Evolutionary conservation across 1,140 invertebrate genomes (phyloP).

Genomic region (Penaeus japonicus): DNA sequence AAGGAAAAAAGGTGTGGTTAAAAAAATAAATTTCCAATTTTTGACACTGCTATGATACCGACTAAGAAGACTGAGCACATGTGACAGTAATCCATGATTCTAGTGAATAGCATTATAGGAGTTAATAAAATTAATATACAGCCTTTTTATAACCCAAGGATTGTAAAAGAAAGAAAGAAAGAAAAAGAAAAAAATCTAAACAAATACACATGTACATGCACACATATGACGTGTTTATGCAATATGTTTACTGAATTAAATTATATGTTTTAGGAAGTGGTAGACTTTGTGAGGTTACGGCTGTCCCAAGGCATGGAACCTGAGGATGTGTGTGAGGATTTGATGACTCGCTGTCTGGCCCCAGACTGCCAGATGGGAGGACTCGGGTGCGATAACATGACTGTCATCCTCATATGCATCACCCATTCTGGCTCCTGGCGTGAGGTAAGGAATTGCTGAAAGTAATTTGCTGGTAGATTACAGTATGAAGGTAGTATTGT

Average conservation of each 20-base stretch:
- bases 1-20: too few relatives aligned
- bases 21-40: too few relatives aligned
- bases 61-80: too few relatives aligned
- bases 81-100: too few relatives aligned
- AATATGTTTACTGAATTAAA: not conserved
- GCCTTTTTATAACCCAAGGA: too few relatives aligned
- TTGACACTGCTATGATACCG: too few relatives aligned
- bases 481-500: not conserved
- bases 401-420: constrained; percentile 86
- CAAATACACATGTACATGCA: too few relatives aligned
- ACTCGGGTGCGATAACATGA: constrained; percentile 99
- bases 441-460: constrained; percentile 62
- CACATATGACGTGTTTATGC: too few relatives aligned
- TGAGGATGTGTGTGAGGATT: constrained; percentile 93
- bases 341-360: constrained; percentile 92
- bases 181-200: too few relatives aligned
- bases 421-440: constrained; percentile 77
- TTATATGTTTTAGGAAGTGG: constrained; percentile 77
- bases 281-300: constrained; percentile 86
- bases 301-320: constrained; percentile 85
- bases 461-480: not conserved
- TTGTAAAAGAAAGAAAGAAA: too few relatives aligned
- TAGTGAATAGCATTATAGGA: too few relatives aligned
- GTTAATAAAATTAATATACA: too few relatives aligned
- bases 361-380: constrained; percentile 96